Evolutionary conservation across 2,113 vertebrate genomes (phyloP).

Genomic region (Petrocephalus zakoni): DNA sequence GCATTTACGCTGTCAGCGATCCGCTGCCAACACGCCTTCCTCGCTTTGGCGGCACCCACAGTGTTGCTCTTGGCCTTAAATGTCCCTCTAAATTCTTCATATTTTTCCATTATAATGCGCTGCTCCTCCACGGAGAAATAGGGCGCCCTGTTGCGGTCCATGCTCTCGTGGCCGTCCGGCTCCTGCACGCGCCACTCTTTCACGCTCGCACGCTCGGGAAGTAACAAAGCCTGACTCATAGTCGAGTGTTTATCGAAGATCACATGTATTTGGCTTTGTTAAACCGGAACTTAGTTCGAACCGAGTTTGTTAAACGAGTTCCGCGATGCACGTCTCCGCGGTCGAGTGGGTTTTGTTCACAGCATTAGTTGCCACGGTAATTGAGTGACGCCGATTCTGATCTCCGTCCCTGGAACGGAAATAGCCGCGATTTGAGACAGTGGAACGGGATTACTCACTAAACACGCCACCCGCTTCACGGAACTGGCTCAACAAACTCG

Average conservation of each 20-base stretch:
- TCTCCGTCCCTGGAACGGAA: neutral
- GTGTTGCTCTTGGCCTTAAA: neutral
- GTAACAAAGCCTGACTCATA: constrained; percentile 2
- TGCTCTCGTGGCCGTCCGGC: neutral
- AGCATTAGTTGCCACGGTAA: neutral
- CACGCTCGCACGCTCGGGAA: neutral
- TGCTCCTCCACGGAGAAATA: neutral
- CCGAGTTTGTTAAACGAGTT: neutral
- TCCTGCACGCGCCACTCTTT: neutral
- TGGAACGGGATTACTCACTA: neutral
- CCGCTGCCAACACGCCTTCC: neutral
- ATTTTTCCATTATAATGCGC: neutral
- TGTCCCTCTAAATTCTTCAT: neutral
- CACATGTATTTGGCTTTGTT: neutral
- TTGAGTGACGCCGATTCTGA: neutral
- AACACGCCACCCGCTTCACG: neutral
- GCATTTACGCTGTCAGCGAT: neutral
- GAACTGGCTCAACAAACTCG: neutral
- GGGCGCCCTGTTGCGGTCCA: neutral
- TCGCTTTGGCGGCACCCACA: neutral
- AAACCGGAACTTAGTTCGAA: neutral
- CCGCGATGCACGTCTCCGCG: neutral
- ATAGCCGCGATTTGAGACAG: neutral
- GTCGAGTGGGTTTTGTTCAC: neutral
- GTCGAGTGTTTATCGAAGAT: neutral